Evolutionary conservation across 1,140 invertebrate species (phyloP).

Genomic region (Penaeus indicus): DNA sequence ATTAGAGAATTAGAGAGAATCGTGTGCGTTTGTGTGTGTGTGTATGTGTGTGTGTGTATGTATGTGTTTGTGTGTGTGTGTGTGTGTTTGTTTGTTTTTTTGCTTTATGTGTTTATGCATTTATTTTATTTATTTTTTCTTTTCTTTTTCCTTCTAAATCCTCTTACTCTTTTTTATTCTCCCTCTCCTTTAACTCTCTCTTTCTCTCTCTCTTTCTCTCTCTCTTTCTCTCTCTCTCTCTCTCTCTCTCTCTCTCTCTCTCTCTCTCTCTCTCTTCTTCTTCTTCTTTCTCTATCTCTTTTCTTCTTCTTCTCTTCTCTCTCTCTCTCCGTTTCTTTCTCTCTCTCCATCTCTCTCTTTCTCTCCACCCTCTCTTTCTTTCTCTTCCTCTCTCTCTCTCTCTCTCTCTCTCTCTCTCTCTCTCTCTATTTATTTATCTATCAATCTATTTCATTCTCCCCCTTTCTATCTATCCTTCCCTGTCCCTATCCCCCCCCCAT

Average conservation of each 20-base stretch:
- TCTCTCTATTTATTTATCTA: too few species aligned
- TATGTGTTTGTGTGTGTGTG: too few species aligned
- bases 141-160: not conserved
- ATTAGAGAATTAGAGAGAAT: too few species aligned
- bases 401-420: too few species aligned
- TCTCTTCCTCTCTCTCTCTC: too few species aligned
- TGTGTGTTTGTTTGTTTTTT: too few species aligned
- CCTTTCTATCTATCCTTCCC: too few species aligned
- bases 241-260: constrained; percentile 17
- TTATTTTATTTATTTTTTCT: not conserved
- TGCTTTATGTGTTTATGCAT: too few species aligned
- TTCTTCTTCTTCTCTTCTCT: not conserved
- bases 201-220: constrained; percentile 10
- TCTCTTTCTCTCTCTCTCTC: not conserved
- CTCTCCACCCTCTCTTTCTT: not conserved
- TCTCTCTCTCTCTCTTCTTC: constrained; percentile 7
- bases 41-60: too few species aligned
- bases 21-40: too few species aligned
- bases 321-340: constrained; percentile 5
- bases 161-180: not conserved
- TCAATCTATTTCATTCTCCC: too few species aligned
- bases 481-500: too few species aligned
- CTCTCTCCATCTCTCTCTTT: constrained; percentile 12
- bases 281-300: not conserved
- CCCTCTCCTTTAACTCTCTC: constrained; percentile 9